Percentiles rank a stretch among this genome's conserved stretches.
These are phyloP conservation scores for Oryzias dopingdopingensis DNA, from an alignment of 2,797 vertebrate genomes.

Conservation along the genomic window DNA sequence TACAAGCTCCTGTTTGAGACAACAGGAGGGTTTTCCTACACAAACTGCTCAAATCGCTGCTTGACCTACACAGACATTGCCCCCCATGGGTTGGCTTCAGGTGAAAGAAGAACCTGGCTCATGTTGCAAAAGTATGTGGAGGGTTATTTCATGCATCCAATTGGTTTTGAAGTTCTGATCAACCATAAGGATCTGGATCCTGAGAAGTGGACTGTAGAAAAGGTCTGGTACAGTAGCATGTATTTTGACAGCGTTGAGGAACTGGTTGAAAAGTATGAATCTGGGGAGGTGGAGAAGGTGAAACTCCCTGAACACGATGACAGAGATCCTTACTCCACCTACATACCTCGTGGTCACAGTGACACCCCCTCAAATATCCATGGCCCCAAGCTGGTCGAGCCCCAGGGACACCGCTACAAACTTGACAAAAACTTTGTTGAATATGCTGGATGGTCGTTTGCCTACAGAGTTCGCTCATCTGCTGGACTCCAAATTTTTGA, in stretches of 20 bases:
- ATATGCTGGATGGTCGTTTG: conserved; percentile 90
- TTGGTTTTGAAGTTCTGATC: conserved; percentile 89
- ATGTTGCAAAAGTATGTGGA: conserved; percentile 87
- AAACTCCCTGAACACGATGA: conserved; percentile 64
- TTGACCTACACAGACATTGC: conserved; percentile 85
- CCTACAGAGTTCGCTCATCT: conserved; percentile 85
- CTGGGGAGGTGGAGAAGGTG: conserved; percentile 62
- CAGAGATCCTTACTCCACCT: conserved; percentile 82
- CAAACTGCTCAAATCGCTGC: conserved; percentile 80
- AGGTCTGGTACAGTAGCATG: conserved; percentile 87
- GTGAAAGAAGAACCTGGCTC: conserved; percentile 87
- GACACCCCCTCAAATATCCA: conserved; percentile 62
- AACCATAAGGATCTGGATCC: conserved; percentile 81
- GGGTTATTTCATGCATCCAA: conserved; percentile 89
- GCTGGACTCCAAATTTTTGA: conserved; percentile 90
- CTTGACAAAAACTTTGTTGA: conserved; percentile 80
- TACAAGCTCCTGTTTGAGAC: conserved; percentile 76
- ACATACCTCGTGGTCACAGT: conserved; percentile 78
- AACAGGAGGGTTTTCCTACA: conserved; percentile 82
- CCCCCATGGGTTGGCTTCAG: conserved; percentile 83
- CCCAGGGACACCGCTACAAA: conserved; percentile 81
- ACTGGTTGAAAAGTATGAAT: conserved; percentile 76
- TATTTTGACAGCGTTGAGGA: conserved; percentile 83
- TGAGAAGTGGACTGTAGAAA: conserved; percentile 79
- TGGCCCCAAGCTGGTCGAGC: conserved; percentile 84